Base-by-base conservation (phyloP, 1,140 invertebrate species). In the Lepidurus apus region DNA sequence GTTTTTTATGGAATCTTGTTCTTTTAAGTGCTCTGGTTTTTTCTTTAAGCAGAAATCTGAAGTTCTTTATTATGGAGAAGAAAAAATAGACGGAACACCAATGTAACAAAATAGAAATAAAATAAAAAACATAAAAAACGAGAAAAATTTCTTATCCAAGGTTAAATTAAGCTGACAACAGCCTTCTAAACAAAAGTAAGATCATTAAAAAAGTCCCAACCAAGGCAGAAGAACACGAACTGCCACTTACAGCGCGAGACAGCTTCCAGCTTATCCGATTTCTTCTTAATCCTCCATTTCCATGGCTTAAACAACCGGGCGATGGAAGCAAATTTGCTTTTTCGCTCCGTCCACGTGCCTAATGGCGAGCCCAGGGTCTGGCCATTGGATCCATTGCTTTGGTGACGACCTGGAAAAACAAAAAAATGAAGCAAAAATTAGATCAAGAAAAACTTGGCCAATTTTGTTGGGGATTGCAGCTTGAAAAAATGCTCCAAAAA, bases 211-310 rank as follows among this genome's bases (percentile, higher is more conserved):
- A 65, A 65, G 34, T 34, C 34, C 21, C 17, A 65, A 17, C 10
- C 45, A 47, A 1, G 45, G 9, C 73, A 80, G 21, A 1, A 75
- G 13, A 43, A 43, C 21, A 21, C 53, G 21, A 21, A 75, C 73
- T 74, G 26, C 43, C 24, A 91, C 93, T 94, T 88, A 98, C 95
- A 95, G 89, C 95, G 92, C 83, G 94, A 97, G 82, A 95, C 91
- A 82, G 95, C 94, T 87, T 98, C 95, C 84, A 98, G 95, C 86
- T 96, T 97, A 85, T 98, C 96, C 78, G 95, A 96, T 89, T 98
- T 98, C 90, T 97, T 97, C 93, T 97, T 97, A 86, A 95, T 90
- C 88, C 96, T 95, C 96, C 96, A 98, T 86, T 98, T 98, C 96
- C 96, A 98, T 7, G 96, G 96, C 87, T 97, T 97, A 86, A 98